phyloP scores from a whole-genome alignment of 2,113 vertebrate species.

The Hippocampus abdominalis region DNA sequence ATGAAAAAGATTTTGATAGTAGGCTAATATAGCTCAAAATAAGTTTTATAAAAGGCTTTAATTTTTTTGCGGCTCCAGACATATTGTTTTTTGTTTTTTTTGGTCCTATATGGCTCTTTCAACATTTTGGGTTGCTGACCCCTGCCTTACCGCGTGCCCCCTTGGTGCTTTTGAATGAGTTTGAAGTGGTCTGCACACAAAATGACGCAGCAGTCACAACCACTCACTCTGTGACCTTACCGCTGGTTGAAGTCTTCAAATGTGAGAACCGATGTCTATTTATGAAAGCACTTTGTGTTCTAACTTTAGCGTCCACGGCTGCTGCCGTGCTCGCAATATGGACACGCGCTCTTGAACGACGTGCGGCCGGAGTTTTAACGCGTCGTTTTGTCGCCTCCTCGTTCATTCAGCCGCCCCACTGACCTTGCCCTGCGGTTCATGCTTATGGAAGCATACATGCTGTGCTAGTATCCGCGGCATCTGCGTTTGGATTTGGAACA shows the following conservation, averaged over 20 bases:
- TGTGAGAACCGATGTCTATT: constrained; percentile 41
- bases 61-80: no score
- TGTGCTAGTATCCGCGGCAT: not conserved
- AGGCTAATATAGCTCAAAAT: no score
- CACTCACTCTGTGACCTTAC: constrained; percentile 24
- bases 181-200: not conserved
- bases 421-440: not conserved
- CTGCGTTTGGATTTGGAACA: not conserved
- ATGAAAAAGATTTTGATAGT: no score
- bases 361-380: constrained; percentile 24
- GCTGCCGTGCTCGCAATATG: constrained; percentile 39
- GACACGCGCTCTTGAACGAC: constrained; percentile 37
- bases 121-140: no score
- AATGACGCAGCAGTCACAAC: constrained; percentile 12
- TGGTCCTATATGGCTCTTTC: no score
- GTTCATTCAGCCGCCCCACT: not conserved
- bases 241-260: constrained; percentile 23
- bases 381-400: constrained; percentile 12
- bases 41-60: no score
- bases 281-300: constrained; percentile 54
- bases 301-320: constrained; percentile 43
- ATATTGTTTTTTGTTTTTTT: no score
- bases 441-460: not conserved
- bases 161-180: no score
- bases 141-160: no score